These are phyloP conservation scores for Apomyelois bistriatella DNA, from an alignment of 2,888 invertebrate species.

Conservation along the genomic window DNA sequence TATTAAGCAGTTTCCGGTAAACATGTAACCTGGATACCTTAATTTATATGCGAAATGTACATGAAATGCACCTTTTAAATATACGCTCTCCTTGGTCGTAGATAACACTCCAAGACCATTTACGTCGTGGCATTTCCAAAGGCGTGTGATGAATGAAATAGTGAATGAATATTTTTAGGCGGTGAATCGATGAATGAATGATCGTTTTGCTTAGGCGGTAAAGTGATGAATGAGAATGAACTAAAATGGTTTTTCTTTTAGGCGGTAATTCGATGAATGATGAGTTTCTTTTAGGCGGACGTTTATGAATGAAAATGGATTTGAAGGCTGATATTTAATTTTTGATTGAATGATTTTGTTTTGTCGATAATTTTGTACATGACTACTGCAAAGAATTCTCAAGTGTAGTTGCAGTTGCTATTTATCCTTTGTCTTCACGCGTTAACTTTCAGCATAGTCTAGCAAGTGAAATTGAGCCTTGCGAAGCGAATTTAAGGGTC, in stretches of 20 bases:
- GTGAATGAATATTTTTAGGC: not conserved
- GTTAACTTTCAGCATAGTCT: too few species aligned
- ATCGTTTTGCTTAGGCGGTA: not conserved
- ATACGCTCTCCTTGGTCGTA: constrained; percentile 52
- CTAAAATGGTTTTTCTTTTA: not conserved
- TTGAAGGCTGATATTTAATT: too few species aligned
- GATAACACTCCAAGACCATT: constrained; percentile 68
- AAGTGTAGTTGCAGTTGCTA: too few species aligned
- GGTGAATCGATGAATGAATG: not conserved
- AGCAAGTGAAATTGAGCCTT: too few species aligned
- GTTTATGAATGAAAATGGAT: too few species aligned
- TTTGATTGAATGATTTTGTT: too few species aligned
- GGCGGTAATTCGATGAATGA: too few species aligned
- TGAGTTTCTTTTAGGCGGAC: too few species aligned
- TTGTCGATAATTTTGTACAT: too few species aligned
- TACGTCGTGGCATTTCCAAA: constrained; percentile 27
- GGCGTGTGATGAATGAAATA: constrained; percentile 12
- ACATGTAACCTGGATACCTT: constrained; percentile 59
- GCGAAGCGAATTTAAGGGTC: too few species aligned
- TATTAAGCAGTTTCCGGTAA: constrained; percentile 74
- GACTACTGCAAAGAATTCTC: too few species aligned
- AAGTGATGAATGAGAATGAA: not conserved
- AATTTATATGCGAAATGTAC: constrained; percentile 44
- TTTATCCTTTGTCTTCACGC: too few species aligned
- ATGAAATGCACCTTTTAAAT: constrained; percentile 62